phyloP scores from a whole-genome alignment of 53 echinoderm and acorn worm species.

The Hippasteria phrygiana region DNA sequence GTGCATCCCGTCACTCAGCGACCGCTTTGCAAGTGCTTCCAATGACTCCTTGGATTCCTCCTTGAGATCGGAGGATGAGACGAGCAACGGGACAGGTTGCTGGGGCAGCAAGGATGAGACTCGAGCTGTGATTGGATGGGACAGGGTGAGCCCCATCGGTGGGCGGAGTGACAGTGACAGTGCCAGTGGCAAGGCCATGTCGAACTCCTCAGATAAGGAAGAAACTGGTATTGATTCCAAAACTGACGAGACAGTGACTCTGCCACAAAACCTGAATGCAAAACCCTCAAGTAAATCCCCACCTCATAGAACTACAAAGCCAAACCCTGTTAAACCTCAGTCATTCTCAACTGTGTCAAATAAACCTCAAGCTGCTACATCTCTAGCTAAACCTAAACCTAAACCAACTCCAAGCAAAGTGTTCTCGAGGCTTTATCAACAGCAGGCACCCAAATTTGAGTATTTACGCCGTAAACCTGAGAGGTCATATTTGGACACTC shows the following conservation, averaged over 20 bases:
- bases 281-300: slow-evolving; percentile 3
- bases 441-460: slow-evolving; percentile 81
- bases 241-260: not conserved
- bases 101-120: slow-evolving; percentile 19
- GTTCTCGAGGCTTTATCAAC: slow-evolving; percentile 88
- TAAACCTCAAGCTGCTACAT: slow-evolving; percentile 7
- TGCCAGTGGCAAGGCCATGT: slow-evolving; percentile 58
- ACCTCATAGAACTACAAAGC: slow-evolving; percentile 37
- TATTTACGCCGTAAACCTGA: slow-evolving; percentile 75
- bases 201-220: slow-evolving; percentile 41
- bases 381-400: slow-evolving; percentile 20
- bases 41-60: slow-evolving; percentile 50
- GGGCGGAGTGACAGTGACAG: slow-evolving; percentile 72
- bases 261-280: not conserved
- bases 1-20: slow-evolving; percentile 60
- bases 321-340: not conserved
- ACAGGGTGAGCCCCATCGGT: slow-evolving; percentile 71
- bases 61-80: slow-evolving; percentile 41
- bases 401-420: slow-evolving; percentile 65
- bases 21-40: slow-evolving; percentile 51
- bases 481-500: slow-evolving; percentile 47
- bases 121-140: slow-evolving; percentile 60
- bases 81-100: slow-evolving; percentile 22
- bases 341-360: not conserved
- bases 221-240: slow-evolving; percentile 8